Base-by-base conservation (phyloP, 2,888 invertebrate genomes). In the Temnothorax unifasciatus region DNA sequence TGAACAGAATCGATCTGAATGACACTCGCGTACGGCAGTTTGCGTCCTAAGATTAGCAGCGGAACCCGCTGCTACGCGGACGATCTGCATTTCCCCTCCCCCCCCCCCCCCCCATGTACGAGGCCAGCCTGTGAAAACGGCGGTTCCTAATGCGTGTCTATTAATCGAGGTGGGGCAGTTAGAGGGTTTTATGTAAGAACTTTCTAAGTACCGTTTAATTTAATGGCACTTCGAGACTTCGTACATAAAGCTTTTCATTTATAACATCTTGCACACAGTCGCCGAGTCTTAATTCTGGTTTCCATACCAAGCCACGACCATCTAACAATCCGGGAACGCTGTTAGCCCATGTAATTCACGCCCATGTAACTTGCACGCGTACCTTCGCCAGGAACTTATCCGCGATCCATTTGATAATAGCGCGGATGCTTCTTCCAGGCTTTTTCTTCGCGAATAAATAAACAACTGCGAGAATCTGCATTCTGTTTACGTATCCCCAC, bases 241-340 rank as follows among this genome's bases (percentile, higher is more conserved):
- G 86, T 75, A 74, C 90, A 87, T 90, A 91, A 91, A 90, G 91
- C 87, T 85, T 87, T 90, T 87, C 91, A 91, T 91, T 91, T 90
- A 90, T 91, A 90, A 90, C 86, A 81, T 71, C 83, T 84, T 64
- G 85, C 84, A 50, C 84, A 73, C 13, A 5, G 25, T 82, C 68
- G 44, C 47, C 52, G 76, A 82, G 69, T 79, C 85, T 90, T 86
- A 84, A 86, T 81, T 85, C 68, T 81, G 29, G 64, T 85, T 74
- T 81, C 81, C 75, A 82, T 79, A 34, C 66, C 47, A 69, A 59
- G n/a, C 38, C 34, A 71, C 73, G 57, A 18, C 8, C 47, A 8
- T 59, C 47, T 25, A 34, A 71, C 54, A 44, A 66, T 68, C 52
- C 76, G 50, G 21, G n/a, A 52, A 21, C 6, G 57, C 47, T 44